These are phyloP conservation scores for Cygnus buccinator DNA, from an alignment of 2,113 vertebrate genomes.

Conservation along the genomic window DNA sequence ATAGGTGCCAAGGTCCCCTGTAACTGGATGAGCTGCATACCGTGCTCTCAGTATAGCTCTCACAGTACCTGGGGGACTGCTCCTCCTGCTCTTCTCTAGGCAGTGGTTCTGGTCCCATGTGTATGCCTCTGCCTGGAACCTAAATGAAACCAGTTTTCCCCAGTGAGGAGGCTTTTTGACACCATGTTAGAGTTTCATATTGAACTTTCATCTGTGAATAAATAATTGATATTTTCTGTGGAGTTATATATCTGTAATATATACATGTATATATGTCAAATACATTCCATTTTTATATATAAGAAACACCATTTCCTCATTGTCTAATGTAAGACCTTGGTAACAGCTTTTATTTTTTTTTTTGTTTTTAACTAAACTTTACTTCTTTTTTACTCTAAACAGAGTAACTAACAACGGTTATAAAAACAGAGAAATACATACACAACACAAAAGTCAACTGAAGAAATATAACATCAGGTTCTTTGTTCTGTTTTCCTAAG, in stretches of 20 bases:
- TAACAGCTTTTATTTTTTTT: not conserved
- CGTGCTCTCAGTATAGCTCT: not conserved
- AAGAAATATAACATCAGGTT: too few species aligned
- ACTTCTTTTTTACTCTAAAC: not conserved
- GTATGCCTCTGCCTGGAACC: not conserved
- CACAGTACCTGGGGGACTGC: too few species aligned
- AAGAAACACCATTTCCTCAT: not conserved
- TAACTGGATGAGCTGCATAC: not conserved
- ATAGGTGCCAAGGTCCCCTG: fast-evolving
- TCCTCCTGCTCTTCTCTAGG: fast-evolving
- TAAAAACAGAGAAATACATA: not conserved
- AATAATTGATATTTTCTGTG: not conserved
- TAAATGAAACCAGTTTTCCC: not conserved
- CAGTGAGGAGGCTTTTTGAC: not conserved
- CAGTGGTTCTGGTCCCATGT: fast-evolving
- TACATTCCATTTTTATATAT: not conserved
- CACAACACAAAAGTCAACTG: not conserved
- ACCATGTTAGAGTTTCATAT: not conserved
- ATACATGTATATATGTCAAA: not conserved
- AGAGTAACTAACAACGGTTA: not conserved
- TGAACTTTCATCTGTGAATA: not conserved
- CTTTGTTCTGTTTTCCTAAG: not conserved
- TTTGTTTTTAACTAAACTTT: not conserved
- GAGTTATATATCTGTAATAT: not conserved
- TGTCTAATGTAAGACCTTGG: not conserved